Evolutionary conservation across 2,888 invertebrate genomes (phyloP).

Genomic region (Rhaphigaster nebulosa): DNA sequence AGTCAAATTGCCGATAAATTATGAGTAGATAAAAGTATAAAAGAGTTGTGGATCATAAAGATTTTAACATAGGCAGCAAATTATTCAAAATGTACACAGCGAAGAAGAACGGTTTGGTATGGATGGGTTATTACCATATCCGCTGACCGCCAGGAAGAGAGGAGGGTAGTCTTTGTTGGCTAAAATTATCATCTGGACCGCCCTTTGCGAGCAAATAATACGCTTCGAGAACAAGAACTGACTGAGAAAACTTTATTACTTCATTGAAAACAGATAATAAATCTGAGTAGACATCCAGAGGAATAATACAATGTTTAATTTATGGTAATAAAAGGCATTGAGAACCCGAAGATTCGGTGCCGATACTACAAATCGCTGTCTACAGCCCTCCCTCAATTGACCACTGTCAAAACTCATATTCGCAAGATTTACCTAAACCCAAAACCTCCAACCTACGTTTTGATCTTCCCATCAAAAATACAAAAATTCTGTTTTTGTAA

Average conservation of each 20-base stretch:
- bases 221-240: not conserved
- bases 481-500: no score
- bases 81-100: not conserved
- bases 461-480: no score
- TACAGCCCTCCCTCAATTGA: no score
- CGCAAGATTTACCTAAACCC: no score
- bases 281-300: not conserved
- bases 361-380: no score
- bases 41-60: not conserved
- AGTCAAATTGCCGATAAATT: not conserved
- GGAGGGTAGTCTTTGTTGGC: not conserved
- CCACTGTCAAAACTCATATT: no score
- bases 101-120: not conserved
- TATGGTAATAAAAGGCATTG: no score
- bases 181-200: not conserved
- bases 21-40: not conserved
- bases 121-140: constrained; percentile 12
- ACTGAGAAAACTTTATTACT: not conserved
- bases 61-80: not conserved
- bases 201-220: not conserved
- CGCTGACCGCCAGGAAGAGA: not conserved
- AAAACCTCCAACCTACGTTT: no score
- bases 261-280: not conserved
- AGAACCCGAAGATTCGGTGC: no score
- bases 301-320: not conserved